Conservation (phyloP, 2,113 vertebrate genomes). For the Otocyon megalotis region DNA sequence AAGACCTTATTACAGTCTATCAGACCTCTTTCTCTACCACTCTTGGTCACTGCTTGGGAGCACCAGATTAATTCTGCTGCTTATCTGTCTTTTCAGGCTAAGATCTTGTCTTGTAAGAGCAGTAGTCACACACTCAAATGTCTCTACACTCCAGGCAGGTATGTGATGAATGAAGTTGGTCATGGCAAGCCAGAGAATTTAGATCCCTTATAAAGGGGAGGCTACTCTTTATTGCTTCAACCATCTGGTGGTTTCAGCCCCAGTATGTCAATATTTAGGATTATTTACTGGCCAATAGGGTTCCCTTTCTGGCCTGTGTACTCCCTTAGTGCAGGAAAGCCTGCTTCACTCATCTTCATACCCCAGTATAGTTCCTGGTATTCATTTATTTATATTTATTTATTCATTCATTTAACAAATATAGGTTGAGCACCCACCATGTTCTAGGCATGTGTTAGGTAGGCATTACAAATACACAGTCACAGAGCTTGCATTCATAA, state of each 20-base stretch:
- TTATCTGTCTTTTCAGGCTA: neutral
- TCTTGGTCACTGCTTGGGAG: neutral
- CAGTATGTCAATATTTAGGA: neutral
- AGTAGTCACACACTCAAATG: conserved; percentile 4
- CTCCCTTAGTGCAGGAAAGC: neutral
- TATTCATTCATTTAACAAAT: conserved; percentile 47
- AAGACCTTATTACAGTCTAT: conserved; percentile 32
- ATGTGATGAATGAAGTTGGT: neutral
- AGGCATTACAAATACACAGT: neutral
- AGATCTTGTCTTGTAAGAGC: conserved; percentile 16
- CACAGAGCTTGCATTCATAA: conserved; percentile 40
- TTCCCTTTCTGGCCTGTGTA: neutral
- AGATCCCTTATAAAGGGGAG: neutral
- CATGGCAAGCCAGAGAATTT: neutral
- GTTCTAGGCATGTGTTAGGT: neutral
- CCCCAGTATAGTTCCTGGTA: neutral
- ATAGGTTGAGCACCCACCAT: neutral
- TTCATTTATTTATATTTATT: neutral
- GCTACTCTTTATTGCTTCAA: neutral
- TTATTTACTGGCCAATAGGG: conserved; percentile 1
- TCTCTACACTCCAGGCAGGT: neutral
- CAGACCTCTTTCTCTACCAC: neutral
- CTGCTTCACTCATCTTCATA: neutral
- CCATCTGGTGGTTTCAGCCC: neutral
- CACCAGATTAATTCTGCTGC: conserved; percentile 49